phyloP scores from a whole-genome alignment of 2,113 vertebrate species.

The Anguilla japonica region DNA sequence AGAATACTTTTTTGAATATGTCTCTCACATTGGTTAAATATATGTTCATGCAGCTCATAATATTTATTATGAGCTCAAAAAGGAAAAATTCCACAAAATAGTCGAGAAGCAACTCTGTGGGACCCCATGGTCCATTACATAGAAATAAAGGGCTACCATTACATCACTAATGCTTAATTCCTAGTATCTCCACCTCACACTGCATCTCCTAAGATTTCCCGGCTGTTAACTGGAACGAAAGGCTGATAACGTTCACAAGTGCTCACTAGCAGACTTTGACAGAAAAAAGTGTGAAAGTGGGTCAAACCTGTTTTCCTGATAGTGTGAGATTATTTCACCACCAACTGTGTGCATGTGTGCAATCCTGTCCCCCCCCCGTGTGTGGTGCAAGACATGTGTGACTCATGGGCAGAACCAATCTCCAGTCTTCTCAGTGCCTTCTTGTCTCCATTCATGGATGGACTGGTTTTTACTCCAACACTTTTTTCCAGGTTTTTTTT shows the following conservation, averaged over 20 bases:
- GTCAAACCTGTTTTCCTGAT: neutral
- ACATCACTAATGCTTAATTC: slow-evolving; percentile 1
- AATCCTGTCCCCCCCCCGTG: neutral
- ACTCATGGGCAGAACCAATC: neutral
- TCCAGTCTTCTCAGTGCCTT: neutral
- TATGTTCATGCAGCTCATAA: neutral
- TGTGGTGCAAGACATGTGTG: neutral
- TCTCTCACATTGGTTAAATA: neutral
- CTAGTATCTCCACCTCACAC: neutral
- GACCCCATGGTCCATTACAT: neutral
- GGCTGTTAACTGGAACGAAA: neutral
- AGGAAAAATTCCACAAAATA: neutral
- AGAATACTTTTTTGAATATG: slow-evolving; percentile 1
- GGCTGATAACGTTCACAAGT: neutral
- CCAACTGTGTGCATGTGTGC: neutral
- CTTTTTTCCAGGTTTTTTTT: neutral
- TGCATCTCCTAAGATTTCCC: neutral
- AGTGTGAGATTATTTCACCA: slow-evolving; percentile 22
- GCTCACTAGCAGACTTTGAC: neutral
- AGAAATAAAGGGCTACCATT: neutral
- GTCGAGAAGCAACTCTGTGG: slow-evolving; percentile 2
- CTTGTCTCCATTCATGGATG: neutral
- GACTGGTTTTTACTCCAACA: neutral
- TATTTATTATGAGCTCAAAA: neutral
- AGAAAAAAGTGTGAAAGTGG: neutral